phyloP scores from a whole-genome alignment of 2,797 vertebrate genomes.

The Nannoperca australis region DNA sequence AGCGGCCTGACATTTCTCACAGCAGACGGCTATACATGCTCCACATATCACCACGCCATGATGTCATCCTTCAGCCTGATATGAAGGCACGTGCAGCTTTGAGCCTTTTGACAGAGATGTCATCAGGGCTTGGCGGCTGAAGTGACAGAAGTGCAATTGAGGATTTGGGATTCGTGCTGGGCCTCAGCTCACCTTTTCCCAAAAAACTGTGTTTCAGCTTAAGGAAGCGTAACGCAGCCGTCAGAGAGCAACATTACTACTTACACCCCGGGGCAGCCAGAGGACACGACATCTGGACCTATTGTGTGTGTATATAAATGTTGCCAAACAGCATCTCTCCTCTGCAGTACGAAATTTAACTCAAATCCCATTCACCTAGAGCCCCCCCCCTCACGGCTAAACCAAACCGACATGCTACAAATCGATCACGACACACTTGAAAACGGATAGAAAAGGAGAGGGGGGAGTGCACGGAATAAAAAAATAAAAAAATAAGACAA shows the following conservation, averaged over 20 bases:
- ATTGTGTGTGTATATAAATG: constrained; percentile 50
- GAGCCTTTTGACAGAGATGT: constrained; percentile 62
- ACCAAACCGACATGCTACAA: constrained; percentile 58
- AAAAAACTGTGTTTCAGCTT: constrained; percentile 59
- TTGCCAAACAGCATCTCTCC: constrained; percentile 71
- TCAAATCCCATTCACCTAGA: constrained; percentile 59
- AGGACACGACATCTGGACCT: constrained; percentile 80
- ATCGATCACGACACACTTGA: constrained; percentile 60
- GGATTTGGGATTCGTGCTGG: constrained; percentile 27
- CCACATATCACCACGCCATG: constrained; percentile 49
- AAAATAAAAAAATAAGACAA: constrained; percentile 17
- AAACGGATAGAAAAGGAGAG: constrained; percentile 17
- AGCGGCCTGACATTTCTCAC: constrained; percentile 40
- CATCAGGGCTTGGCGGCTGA: constrained; percentile 40
- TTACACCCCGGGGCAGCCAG: constrained; percentile 66
- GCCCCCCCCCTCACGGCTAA: constrained; percentile 19
- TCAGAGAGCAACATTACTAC: constrained; percentile 46
- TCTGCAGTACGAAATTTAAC: constrained; percentile 63
- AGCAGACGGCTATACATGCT: constrained; percentile 39
- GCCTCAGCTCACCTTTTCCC: constrained; percentile 46
- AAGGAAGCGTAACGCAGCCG: constrained; percentile 49
- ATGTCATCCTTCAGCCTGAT: constrained; percentile 54
- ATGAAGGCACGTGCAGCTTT: constrained; percentile 53
- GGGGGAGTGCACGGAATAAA: background rate
- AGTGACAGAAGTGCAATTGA: constrained; percentile 28